Evolutionary conservation across 2,888 invertebrate species (phyloP).

Genomic region (Ophion ventricosus): DNA sequence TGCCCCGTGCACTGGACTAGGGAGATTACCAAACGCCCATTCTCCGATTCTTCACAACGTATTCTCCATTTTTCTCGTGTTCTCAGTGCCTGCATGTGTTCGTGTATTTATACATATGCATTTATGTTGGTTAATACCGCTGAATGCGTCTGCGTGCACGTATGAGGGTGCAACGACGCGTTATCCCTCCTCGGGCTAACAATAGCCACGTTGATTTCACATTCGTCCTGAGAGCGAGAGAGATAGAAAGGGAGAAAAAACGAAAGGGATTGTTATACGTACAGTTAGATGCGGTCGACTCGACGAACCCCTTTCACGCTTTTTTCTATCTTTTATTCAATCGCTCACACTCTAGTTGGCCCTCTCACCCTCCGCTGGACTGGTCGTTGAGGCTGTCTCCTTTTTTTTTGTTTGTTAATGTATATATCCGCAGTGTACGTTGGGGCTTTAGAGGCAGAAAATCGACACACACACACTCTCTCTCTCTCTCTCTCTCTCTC

Average conservation of each 20-base stretch:
- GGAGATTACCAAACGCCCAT: slow-evolving; percentile 32
- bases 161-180: slow-evolving; percentile 54
- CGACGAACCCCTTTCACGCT: slow-evolving; percentile 69
- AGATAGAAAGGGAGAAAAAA: slow-evolving; percentile 41
- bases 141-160: slow-evolving; percentile 51
- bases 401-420: slow-evolving; percentile 24
- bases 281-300: slow-evolving; percentile 65
- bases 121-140: slow-evolving; percentile 60
- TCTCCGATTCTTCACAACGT: slow-evolving; percentile 47
- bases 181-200: slow-evolving; percentile 70
- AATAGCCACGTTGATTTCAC: slow-evolving; percentile 80
- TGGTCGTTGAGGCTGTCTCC: slow-evolving; percentile 25
- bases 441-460: slow-evolving; percentile 19
- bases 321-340: slow-evolving; percentile 63
- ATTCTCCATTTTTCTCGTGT: slow-evolving; percentile 42
- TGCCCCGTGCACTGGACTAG: background rate
- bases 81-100: slow-evolving; percentile 28
- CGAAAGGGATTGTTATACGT: slow-evolving; percentile 39
- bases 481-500: slow-evolving; percentile 47
- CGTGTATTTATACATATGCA: slow-evolving; percentile 51
- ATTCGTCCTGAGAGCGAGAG: slow-evolving; percentile 71
- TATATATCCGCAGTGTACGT: slow-evolving; percentile 9
- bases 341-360: slow-evolving; percentile 57
- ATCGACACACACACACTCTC: background rate
- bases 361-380: slow-evolving; percentile 55